A percentile compares a stretch with the other conserved stretches of the same genome.
phyloP scores from a whole-genome alignment of 2,888 invertebrate genomes.

The Nemotelus nigrinus region DNA sequence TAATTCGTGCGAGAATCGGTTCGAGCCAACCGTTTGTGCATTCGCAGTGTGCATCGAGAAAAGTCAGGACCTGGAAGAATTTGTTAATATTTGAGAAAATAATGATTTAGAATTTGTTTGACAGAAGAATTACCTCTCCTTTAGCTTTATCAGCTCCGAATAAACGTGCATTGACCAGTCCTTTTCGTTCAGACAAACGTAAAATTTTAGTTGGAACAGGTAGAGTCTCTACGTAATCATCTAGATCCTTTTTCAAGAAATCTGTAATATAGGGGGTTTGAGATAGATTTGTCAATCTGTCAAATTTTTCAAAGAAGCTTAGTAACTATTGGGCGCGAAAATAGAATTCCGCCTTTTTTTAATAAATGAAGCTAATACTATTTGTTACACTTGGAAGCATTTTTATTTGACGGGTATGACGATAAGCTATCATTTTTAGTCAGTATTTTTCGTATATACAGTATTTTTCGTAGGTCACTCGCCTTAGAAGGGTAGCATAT shows the following conservation, averaged over 20 bases:
- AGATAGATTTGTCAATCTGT: constrained; percentile 4
- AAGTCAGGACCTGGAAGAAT: constrained; percentile 72
- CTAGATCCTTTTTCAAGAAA: constrained; percentile 72
- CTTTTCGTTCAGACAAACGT: constrained; percentile 74
- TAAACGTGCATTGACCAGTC: constrained; percentile 84
- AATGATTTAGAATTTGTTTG: background rate
- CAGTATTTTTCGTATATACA: no score
- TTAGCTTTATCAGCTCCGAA: constrained; percentile 77
- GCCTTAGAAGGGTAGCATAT: no score
- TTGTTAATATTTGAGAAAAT: background rate
- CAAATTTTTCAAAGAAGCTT: background rate
- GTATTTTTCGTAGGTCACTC: no score
- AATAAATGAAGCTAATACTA: no score
- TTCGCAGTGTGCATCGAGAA: constrained; percentile 98
- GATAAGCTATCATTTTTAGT: no score
- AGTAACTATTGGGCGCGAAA: no score
- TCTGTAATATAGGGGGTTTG: constrained; percentile 61
- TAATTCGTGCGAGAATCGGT: constrained; percentile 72
- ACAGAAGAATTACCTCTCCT: constrained; percentile 68
- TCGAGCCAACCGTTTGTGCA: constrained; percentile 85
- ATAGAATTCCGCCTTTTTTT: no score
- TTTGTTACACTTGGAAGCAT: no score
- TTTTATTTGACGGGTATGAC: no score
- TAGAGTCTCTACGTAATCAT: constrained; percentile 73
- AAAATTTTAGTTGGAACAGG: constrained; percentile 73